Evolutionary conservation across 92 coral and sea anemone genomes (phyloP).

Genomic region (Hydrozoanthus gracilis): DNA sequence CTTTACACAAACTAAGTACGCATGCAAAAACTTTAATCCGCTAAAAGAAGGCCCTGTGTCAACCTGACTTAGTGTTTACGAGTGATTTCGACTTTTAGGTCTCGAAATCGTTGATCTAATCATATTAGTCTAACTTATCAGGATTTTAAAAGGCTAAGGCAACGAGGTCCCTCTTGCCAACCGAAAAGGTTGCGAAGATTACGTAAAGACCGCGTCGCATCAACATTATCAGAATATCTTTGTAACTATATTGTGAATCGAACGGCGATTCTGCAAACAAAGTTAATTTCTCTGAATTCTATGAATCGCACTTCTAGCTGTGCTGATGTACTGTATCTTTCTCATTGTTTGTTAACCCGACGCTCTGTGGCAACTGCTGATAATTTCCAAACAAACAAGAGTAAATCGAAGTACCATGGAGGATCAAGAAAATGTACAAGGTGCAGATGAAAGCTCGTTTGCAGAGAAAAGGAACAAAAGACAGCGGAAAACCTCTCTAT

Average conservation of each 20-base stretch:
- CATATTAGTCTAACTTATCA: neutral
- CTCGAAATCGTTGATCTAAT: neutral
- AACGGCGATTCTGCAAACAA: neutral
- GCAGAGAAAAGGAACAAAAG: neutral
- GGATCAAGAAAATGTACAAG: neutral
- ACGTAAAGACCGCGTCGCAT: neutral
- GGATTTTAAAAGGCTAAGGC: neutral
- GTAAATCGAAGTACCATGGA: neutral
- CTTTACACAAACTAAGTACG: neutral
- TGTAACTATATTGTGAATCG: neutral
- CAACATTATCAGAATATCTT: neutral
- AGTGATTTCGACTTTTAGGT: neutral
- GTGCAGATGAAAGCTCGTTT: too few relatives aligned
- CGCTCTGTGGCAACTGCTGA: neutral
- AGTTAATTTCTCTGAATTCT: too few relatives aligned
- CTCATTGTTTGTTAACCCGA: too few relatives aligned
- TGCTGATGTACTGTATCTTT: too few relatives aligned
- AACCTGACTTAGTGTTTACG: neutral
- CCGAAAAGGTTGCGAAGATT: neutral
- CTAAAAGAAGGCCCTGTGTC: neutral
- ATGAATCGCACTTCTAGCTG: too few relatives aligned
- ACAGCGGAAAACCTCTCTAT: slow-evolving; percentile 68
- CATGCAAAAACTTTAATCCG: neutral
- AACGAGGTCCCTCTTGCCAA: neutral
- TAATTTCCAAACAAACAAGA: neutral